Evolutionary conservation across 2,888 invertebrate genomes (phyloP).

Genomic region (Petrolisthes cinctipes): DNA sequence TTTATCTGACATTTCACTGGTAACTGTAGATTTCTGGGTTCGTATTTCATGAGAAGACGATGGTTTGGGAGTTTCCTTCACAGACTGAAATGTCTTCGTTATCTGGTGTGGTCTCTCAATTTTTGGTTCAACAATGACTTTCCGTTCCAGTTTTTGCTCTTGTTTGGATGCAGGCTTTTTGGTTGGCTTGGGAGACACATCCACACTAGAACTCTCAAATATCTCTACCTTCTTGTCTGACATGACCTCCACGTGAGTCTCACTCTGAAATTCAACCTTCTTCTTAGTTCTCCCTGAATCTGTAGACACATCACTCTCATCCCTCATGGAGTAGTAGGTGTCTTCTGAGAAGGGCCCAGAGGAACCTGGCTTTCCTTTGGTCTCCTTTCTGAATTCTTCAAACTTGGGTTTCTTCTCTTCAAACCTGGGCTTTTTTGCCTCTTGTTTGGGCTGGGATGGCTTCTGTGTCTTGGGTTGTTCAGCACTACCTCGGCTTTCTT

Average conservation of each 20-base stretch:
- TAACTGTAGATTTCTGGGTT: not conserved
- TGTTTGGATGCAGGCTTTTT: conserved; percentile 42
- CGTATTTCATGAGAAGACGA: not conserved
- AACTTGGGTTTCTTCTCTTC: conserved; percentile 51
- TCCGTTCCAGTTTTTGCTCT: conserved; percentile 39
- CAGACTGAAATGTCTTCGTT: conserved; percentile 32
- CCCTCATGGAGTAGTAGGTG: conserved; percentile 63
- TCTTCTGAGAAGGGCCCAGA: conserved; percentile 61
- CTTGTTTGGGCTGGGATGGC: conserved; percentile 19
- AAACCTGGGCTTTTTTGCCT: conserved; percentile 30
- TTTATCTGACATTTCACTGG: conserved; percentile 6
- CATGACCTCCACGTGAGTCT: conserved; percentile 61
- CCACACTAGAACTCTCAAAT: conserved; percentile 50
- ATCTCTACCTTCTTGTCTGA: conserved; percentile 64
- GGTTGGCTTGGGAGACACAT: conserved; percentile 54
- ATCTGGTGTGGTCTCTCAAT: conserved; percentile 17
- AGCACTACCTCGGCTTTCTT: conserved; percentile 46
- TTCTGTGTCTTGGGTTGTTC: conserved; percentile 37
- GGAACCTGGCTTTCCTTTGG: conserved; percentile 47
- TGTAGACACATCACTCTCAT: conserved; percentile 59
- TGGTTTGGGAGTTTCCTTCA: conserved; percentile 21
- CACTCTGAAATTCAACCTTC: conserved; percentile 59
- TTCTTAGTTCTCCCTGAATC: conserved; percentile 51
- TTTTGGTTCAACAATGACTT: conserved; percentile 20
- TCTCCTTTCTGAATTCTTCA: conserved; percentile 54